These are phyloP conservation scores for Nanorana parkeri DNA, from an alignment of 2,113 vertebrate species.

Conservation along the genomic window DNA sequence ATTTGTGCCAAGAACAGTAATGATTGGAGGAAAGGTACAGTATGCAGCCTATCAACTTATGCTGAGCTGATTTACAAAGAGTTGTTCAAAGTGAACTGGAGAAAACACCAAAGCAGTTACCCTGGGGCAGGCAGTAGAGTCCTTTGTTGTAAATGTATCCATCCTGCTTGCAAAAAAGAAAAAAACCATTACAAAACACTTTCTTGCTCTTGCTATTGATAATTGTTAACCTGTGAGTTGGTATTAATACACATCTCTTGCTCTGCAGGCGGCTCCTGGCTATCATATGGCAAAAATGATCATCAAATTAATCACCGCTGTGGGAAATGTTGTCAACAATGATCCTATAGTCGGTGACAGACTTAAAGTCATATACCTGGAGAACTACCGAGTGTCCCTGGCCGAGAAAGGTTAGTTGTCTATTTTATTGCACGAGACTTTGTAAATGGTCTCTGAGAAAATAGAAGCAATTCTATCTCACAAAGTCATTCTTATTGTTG, in stretches of 20 bases:
- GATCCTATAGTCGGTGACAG: constrained; percentile 82
- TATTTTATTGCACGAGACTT: not conserved
- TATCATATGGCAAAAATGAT: constrained; percentile 94
- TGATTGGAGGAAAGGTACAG: constrained; percentile 88
- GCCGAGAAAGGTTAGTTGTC: constrained; percentile 83
- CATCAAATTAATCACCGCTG: constrained; percentile 85
- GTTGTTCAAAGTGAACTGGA: too few species aligned
- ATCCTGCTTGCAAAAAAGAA: too few species aligned
- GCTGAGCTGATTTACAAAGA: too few species aligned
- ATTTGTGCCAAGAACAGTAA: constrained; percentile 85
- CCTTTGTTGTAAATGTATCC: too few species aligned
- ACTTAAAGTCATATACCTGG: constrained; percentile 86
- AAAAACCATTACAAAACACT: too few species aligned
- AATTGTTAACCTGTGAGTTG: too few species aligned
- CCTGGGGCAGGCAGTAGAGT: too few species aligned
- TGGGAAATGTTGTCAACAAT: constrained; percentile 82
- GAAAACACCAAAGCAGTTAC: too few species aligned
- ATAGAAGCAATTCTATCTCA: too few species aligned
- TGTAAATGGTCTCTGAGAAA: too few species aligned
- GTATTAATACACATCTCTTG: not conserved
- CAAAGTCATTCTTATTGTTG: not conserved
- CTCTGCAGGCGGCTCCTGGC: constrained; percentile 83
- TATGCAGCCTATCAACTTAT: not conserved
- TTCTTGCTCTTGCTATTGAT: too few species aligned
- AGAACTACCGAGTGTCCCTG: constrained; percentile 88